Conservation (phyloP, 1,140 invertebrate genomes). For the Spodoptera frugiperda region DNA sequence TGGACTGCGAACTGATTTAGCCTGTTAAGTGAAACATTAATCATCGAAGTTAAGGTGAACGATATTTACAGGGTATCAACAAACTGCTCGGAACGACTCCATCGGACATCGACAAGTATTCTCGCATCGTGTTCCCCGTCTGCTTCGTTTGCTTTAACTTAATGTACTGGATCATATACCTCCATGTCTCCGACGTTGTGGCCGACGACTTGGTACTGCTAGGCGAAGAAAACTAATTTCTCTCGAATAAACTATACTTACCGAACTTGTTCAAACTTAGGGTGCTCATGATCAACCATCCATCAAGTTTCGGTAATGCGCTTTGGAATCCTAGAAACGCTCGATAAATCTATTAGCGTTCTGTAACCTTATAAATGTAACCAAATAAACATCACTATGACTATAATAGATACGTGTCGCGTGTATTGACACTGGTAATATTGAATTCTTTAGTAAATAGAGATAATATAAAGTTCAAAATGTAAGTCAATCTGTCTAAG, state of each 20-base stretch:
- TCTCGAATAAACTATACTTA: conserved; percentile 9
- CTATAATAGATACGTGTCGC: conserved; percentile 38
- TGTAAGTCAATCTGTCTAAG: conserved; percentile 43
- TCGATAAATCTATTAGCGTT: conserved; percentile 34
- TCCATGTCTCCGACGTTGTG: conserved; percentile 98
- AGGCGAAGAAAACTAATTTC: conserved; percentile 90
- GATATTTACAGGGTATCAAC: conserved; percentile 90
- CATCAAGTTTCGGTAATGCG: conserved; percentile 40
- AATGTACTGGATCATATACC: conserved; percentile 99
- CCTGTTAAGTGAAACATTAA: conserved; percentile 44
- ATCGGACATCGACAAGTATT: conserved; percentile 98
- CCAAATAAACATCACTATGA: conserved; percentile 35
- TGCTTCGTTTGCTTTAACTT: conserved; percentile 99
- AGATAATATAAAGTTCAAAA: conserved; percentile 41
- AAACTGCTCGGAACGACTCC: conserved; percentile 96
- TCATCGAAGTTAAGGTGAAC: conserved; percentile 53
- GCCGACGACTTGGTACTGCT: conserved; percentile 95
- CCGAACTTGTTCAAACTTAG: conserved; percentile 47
- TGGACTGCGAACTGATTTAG: conserved; percentile 11
- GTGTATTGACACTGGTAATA: conserved; percentile 37
- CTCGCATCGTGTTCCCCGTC: conserved; percentile 97
- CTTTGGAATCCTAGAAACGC: conserved; percentile 25
- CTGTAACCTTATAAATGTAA: conserved; percentile 13
- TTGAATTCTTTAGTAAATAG: conserved; percentile 43
- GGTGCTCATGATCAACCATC: conserved; percentile 51